These are phyloP conservation scores for Caenorhabditis zanzibari DNA, from an alignment of 2,888 invertebrate genomes.

Conservation along the genomic window DNA sequence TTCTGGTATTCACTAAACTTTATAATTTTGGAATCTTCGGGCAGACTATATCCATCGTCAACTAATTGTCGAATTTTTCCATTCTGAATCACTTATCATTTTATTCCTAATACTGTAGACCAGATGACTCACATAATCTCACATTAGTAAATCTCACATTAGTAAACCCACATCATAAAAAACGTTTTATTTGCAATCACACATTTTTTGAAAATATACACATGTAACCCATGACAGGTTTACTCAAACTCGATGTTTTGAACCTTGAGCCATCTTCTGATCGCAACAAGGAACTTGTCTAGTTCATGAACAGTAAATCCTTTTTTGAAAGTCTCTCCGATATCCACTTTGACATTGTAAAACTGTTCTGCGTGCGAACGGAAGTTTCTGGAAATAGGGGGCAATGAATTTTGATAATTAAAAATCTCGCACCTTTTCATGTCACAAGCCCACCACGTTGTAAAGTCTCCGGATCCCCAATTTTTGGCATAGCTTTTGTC, in stretches of 20 bases:
- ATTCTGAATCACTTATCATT: too few relatives aligned
- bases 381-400: slow-evolving; percentile 36
- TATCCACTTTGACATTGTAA: slow-evolving; percentile 61
- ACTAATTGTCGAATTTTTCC: too few relatives aligned
- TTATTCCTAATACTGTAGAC: too few relatives aligned
- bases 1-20: too few relatives aligned
- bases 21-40: too few relatives aligned
- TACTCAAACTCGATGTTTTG: slow-evolving; percentile 51
- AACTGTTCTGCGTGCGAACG: slow-evolving; percentile 55
- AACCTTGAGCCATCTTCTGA: slow-evolving; percentile 48
- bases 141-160: too few relatives aligned
- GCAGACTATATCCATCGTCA: too few relatives aligned
- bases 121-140: too few relatives aligned
- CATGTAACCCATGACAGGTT: neutral
- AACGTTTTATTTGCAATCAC: neutral
- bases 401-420: neutral
- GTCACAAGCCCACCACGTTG: slow-evolving; percentile 64
- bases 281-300: slow-evolving; percentile 36
- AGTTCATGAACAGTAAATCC: slow-evolving; percentile 62
- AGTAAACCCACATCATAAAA: too few relatives aligned
- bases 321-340: slow-evolving; percentile 61
- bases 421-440: slow-evolving; percentile 53
- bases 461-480: slow-evolving; percentile 56
- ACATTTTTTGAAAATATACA: slow-evolving; percentile 3
- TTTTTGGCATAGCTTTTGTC: slow-evolving; percentile 54